Base-by-base conservation (phyloP, 2,113 vertebrate species). In the Pongo pygmaeus region DNA sequence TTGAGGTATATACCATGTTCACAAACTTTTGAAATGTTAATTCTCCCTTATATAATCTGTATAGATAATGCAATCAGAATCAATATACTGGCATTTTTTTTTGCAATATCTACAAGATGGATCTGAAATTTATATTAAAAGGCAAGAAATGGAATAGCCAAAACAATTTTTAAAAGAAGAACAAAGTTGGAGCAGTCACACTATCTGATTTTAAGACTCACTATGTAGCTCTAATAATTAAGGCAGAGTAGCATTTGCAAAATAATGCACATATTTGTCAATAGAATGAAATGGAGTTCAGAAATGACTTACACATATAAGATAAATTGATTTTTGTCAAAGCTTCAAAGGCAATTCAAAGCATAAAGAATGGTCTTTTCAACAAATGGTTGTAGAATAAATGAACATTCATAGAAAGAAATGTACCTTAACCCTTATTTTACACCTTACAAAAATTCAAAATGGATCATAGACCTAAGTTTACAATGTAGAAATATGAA, bases 1-100 rank as follows among this genome's bases (percentile, higher is more conserved):
- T 1, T 2, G 81, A 48, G 18, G 59, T 10, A 2, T 5, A 2
- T 3, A 6, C 52, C 35, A 2, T 18, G 46, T 8, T n/a, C 52
- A 43, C 70, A 38, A 48, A 11, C 7, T 0, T 7, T 1, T 35
- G 12, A 50, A n/a, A 30, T 9, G 20, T 10, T n/a, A 4, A 18
- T 52, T n/a, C 14, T 52, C 11, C 10, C 12, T 12, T 52, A 18
- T 1, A 1, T 7, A 52, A 57, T 50, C 52, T 13, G 0, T 18
- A n/a, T 30, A 40, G 6, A 11, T 43, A 11, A 6, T 6, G 18
- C 22, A 38, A 4, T 52, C 46, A 48, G 13, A 38, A 16, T 30
- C 55, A 70, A 20, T 3, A 13, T 2, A 1, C 5, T 50, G 25
- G 38, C 38, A 50, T 13, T 0, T 22, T 79, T 79, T 38, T 25